phyloP scores from a whole-genome alignment of 2,888 invertebrate species.

The Lutraria lutraria region DNA sequence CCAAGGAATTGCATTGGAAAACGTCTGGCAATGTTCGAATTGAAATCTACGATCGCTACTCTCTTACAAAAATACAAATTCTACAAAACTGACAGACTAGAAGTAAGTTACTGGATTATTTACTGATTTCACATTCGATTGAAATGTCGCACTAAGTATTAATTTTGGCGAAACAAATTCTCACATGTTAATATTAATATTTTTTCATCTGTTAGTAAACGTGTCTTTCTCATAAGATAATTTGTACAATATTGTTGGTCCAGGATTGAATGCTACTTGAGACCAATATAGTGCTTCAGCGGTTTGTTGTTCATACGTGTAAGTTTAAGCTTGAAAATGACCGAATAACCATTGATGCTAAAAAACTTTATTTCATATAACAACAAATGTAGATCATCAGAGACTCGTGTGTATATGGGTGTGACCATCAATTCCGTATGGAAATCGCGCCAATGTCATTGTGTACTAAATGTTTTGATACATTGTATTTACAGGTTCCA shows the following conservation, averaged over 20 bases:
- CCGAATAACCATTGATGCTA: background rate
- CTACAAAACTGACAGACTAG: background rate
- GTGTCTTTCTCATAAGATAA: background rate
- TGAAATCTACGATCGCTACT: slow-evolving; percentile 65
- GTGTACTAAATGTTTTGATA: background rate
- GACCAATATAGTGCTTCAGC: no score
- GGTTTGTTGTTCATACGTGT: background rate
- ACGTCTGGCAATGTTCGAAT: slow-evolving; percentile 65
- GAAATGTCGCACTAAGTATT: no score
- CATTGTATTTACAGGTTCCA: background rate
- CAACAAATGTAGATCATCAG: background rate
- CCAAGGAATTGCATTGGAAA: slow-evolving; percentile 72
- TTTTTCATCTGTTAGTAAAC: background rate
- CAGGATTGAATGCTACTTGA: background rate
- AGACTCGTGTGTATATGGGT: background rate
- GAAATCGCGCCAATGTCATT: background rate
- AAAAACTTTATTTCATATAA: background rate
- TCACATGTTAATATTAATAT: no score
- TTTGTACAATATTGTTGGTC: background rate
- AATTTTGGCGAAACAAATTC: no score
- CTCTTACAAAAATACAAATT: slow-evolving; percentile 66
- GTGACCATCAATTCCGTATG: background rate
- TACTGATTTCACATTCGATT: background rate
- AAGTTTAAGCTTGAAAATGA: background rate
- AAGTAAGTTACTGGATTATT: background rate